Conservation (phyloP, 1,140 invertebrate genomes). For the Ridgeia piscesae region DNA sequence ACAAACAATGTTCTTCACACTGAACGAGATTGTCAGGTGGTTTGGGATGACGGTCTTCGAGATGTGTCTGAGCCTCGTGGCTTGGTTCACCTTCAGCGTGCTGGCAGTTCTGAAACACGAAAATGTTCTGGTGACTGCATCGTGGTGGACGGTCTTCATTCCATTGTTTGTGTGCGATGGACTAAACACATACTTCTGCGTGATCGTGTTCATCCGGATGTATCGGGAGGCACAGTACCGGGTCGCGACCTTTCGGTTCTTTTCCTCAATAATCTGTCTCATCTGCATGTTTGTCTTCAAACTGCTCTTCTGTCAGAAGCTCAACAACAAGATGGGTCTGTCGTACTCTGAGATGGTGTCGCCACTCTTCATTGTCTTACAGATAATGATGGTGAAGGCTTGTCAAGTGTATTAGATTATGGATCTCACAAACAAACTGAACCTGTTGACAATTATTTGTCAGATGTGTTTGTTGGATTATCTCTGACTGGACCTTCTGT, state of each 20-base stretch:
- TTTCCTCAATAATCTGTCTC: slow-evolving; percentile 83
- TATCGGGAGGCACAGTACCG: slow-evolving; percentile 68
- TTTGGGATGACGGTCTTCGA: slow-evolving; percentile 90
- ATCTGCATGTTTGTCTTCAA: slow-evolving; percentile 88
- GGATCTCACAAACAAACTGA: not conserved
- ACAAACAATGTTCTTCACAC: slow-evolving; percentile 78
- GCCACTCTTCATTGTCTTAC: slow-evolving; percentile 85
- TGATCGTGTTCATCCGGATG: slow-evolving; percentile 91
- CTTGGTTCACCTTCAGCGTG: slow-evolving; percentile 80
- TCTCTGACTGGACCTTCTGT: not conserved
- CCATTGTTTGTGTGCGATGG: slow-evolving; percentile 89
- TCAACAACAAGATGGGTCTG: slow-evolving; percentile 75
- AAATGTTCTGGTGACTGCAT: slow-evolving; percentile 35
- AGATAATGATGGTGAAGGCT: slow-evolving; percentile 85
- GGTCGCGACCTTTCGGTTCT: slow-evolving; percentile 71
- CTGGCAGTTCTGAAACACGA: slow-evolving; percentile 71
- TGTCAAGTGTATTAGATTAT: slow-evolving; percentile 66
- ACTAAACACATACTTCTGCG: slow-evolving; percentile 89
- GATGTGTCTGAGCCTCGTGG: slow-evolving; percentile 84
- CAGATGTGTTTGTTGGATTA: not conserved
- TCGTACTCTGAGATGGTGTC: slow-evolving; percentile 91
- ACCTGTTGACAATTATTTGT: not conserved
- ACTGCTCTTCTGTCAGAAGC: slow-evolving; percentile 85
- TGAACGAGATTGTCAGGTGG: slow-evolving; percentile 89
- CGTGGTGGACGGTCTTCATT: slow-evolving; percentile 80